Evolutionary conservation across 2,797 vertebrate species (phyloP).

Genomic region (Hyperoplus lanceolatus): DNA sequence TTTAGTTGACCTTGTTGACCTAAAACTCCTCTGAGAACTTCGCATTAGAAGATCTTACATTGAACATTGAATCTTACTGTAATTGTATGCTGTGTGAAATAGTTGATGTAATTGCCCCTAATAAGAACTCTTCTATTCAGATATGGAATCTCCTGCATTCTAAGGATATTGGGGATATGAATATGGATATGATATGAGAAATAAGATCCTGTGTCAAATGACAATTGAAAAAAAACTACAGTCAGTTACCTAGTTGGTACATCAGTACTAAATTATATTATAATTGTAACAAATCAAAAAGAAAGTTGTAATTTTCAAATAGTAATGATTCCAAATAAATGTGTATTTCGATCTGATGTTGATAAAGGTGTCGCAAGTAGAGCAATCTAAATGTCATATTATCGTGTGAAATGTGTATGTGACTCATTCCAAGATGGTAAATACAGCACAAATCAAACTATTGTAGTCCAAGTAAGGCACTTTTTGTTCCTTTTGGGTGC

Average conservation of each 20-base stretch:
- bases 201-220: too few relatives aligned
- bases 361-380: neutral
- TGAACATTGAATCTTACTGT: neutral
- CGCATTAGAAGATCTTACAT: conserved; percentile 28
- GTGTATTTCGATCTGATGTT: neutral
- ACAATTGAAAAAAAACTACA: neutral
- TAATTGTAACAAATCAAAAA: neutral
- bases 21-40: conserved; percentile 17
- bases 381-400: neutral
- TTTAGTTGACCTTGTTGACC: conserved; percentile 16
- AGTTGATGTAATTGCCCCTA: neutral
- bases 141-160: too few relatives aligned
- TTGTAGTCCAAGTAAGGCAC: neutral
- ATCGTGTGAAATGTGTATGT: neutral
- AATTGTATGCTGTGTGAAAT: neutral
- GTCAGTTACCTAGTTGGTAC: neutral
- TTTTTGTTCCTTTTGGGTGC: neutral
- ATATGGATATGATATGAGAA: too few relatives aligned
- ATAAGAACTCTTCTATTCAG: neutral
- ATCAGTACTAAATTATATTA: neutral
- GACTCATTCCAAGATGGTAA: neutral
- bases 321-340: neutral
- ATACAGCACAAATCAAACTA: neutral
- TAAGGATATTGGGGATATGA: neutral
- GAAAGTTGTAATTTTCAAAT: neutral